Evolutionary conservation across 2,797 vertebrate species (phyloP).

Genomic region (Argyrosomus regius): DNA sequence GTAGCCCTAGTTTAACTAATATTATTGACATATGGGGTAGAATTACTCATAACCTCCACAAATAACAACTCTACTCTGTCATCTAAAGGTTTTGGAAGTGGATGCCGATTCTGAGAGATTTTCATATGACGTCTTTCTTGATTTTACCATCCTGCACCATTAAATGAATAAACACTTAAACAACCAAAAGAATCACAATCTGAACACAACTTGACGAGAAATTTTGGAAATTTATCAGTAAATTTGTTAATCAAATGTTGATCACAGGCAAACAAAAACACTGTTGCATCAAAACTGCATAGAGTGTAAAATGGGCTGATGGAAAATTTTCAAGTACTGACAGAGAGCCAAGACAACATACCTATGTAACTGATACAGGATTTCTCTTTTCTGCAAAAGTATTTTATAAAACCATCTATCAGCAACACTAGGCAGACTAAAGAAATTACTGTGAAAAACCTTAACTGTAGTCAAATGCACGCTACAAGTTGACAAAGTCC

Average conservation of each 20-base stretch:
- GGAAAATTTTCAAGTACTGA: slow-evolving; percentile 16
- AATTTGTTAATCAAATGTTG: slow-evolving; percentile 7
- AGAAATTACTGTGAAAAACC: slow-evolving; percentile 6
- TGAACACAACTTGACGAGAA: neutral
- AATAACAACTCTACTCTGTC: neutral
- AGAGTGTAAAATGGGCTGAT: slow-evolving; percentile 33
- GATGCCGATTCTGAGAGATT: neutral
- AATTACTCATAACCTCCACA: neutral
- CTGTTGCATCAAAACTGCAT: slow-evolving; percentile 42
- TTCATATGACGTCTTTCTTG: neutral
- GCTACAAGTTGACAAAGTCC: slow-evolving; percentile 47
- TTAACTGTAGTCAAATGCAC: slow-evolving; percentile 32
- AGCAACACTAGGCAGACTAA: slow-evolving; percentile 13
- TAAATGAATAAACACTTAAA: neutral
- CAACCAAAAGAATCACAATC: neutral
- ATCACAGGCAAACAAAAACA: slow-evolving; percentile 12
- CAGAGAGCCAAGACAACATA: slow-evolving; percentile 11
- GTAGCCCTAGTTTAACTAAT: neutral
- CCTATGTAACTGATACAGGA: slow-evolving; percentile 13
- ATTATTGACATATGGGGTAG: neutral
- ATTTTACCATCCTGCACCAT: neutral
- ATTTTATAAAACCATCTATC: slow-evolving; percentile 18
- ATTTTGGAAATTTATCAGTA: neutral
- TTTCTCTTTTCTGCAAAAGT: slow-evolving; percentile 22
- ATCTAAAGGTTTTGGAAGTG: neutral